Evolutionary conservation across 2,888 invertebrate genomes (phyloP), one percentile per base, ranked within the genome.

Genomic region (Ellobium chinense): DNA sequence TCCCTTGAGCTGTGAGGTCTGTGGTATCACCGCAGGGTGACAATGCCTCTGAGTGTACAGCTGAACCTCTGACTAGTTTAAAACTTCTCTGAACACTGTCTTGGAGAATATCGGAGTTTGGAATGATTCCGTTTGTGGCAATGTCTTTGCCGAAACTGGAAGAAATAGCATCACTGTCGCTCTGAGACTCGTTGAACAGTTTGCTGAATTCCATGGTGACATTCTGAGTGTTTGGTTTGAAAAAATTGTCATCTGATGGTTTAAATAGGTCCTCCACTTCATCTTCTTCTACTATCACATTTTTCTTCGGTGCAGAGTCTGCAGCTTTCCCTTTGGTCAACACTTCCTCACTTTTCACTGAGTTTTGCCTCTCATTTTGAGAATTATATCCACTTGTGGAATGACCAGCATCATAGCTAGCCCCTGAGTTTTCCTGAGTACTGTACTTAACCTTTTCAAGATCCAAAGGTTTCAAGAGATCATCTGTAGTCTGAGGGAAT

Each of bases 181-280:
- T 78, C 69, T 54, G 69, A 0, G 29, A 24, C 5, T 62, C 78
- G 21, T 46, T 39, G 21, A 70, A 36, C 9, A 69, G 21, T 29
- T 34, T 62, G 46, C 73, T 80, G 76, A 82, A 77, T 24, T 66
- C 77, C 2, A 58, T 62, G 46, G 77, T 36, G 29, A 29, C 31
- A 5, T 66, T 69, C 62, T 69, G 76, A 29, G 58, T 60, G 9
- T 31, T 36, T 9, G 83, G 70, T 68, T 78, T 46, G 80, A 85
- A 83, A 65, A 85, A 82, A 39, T 65, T 65, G 65, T 87, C 86
- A 27, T 85, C 85, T 24, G 85, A 54, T 21, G 87, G 84, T 73
- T 85, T 82, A 70, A 88, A 88, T 37, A 88, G 68, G 37, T 88
- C 87, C 34, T 86, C 87, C 3, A 68, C 78, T 60, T 86, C 85